Evolutionary conservation across 2,888 invertebrate genomes (phyloP).

Genomic region (Drosophila lutescens): DNA sequence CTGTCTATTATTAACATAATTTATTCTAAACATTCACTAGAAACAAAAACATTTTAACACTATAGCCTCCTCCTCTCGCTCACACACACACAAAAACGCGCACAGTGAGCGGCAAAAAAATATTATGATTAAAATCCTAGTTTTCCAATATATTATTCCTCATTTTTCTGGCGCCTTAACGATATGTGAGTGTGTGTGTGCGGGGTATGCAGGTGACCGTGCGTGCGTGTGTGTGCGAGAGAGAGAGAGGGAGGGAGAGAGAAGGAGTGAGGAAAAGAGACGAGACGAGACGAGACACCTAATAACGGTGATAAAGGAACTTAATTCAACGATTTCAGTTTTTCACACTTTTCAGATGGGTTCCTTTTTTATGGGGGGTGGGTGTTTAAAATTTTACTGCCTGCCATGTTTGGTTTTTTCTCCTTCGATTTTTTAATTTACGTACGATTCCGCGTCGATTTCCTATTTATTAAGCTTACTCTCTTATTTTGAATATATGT

Average conservation of each 20-base stretch:
- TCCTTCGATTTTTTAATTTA: background rate
- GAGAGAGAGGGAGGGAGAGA: constrained; percentile 3
- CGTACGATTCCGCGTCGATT: background rate
- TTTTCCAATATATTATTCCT: background rate
- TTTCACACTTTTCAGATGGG: background rate
- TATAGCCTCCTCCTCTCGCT: background rate
- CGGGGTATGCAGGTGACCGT: constrained; percentile 3
- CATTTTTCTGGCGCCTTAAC: constrained; percentile 20
- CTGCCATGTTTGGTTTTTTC: background rate
- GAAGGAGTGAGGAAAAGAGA: background rate
- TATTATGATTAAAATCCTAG: constrained; percentile 10
- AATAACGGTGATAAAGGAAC: constrained; percentile 17
- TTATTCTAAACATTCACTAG: constrained; percentile 24
- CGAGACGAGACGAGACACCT: background rate
- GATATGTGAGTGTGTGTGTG: constrained; percentile 58
- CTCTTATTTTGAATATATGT: constrained; percentile 4
- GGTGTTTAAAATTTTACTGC: constrained; percentile 1
- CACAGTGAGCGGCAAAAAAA: constrained; percentile 11
- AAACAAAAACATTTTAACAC: constrained; percentile 21
- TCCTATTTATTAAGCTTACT: constrained; percentile 5
- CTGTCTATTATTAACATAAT: constrained; percentile 3
- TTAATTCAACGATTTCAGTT: constrained; percentile 7
- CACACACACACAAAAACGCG: constrained; percentile 1
- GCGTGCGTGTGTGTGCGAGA: constrained; percentile 7
- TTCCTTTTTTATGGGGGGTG: background rate